Evolutionary conservation across 2,888 invertebrate genomes (phyloP), one percentile per base, ranked within the genome.

Genomic region (Thereva unica): DNA sequence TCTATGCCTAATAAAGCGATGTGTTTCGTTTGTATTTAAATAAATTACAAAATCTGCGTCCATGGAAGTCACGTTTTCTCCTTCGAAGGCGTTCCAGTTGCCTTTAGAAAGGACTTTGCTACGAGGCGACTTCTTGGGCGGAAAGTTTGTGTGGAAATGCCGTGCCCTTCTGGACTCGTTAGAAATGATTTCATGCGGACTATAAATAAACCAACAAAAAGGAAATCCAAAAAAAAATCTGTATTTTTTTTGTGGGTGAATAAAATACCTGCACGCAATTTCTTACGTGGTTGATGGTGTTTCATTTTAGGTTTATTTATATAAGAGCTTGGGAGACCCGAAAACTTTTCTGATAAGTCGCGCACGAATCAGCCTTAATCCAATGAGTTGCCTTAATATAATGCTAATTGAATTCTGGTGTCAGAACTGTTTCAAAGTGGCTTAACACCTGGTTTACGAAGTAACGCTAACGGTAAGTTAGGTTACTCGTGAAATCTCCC

Each of bases 1-100:
- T 59, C 59, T 59, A 38, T 55, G 55, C 55, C 55, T 55, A 55
- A 55, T 55, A 55, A 55, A 59, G 59, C 59, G 59, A 59, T 59
- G 59, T 59, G 59, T 59, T 59, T 59, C 12, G 59, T 49, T 47
- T 59, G 47, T 47, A 59, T 59, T 59, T 59, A 49, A 59, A 59
- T 59, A 59, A 59, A 59, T 59, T 59, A 59, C 59, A 35, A 59
- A 40, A 49, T 59, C 38, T 49, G 47, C 59, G 47, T 59, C 49
- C 49, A 37, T 47, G 37, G 45, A 59, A 47, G 37, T 12, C 47
- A n/a, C 59, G 9, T 8, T 35, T 12, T 59, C 38, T 37, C 23
- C 10, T 47, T 37, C 42, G 10, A 23, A 23, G 23, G 23, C 23
- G 23, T 23, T 23, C 2, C 2, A 23, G 23, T 23, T 23, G 23